Evolutionary conservation across 2,797 vertebrate species (phyloP).

Genomic region (Kryptolebias ocellatus): DNA sequence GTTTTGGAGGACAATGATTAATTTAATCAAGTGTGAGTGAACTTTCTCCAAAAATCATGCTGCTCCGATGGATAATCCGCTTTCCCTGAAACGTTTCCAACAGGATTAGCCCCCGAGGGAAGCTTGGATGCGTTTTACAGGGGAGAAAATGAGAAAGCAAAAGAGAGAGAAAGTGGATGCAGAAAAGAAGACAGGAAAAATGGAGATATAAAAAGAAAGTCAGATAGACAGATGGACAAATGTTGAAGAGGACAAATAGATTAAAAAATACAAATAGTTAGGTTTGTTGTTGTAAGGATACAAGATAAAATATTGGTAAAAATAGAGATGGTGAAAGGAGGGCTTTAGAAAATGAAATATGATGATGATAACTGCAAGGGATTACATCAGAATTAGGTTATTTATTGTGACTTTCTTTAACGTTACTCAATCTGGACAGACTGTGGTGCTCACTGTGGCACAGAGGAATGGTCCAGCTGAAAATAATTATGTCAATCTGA

Average conservation of each 20-base stretch:
- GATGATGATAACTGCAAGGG: too few species aligned
- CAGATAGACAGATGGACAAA: constrained; percentile 12
- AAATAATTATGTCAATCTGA: too few species aligned
- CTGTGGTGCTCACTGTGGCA: too few species aligned
- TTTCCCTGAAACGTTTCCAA: constrained; percentile 82
- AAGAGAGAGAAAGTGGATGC: constrained; percentile 13
- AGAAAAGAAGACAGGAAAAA: constrained; percentile 7
- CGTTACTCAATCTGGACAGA: too few species aligned
- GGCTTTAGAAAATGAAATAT: too few species aligned
- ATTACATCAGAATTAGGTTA: too few species aligned
- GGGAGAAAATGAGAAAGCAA: constrained; percentile 35
- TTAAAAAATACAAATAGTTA: neutral
- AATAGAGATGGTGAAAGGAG: too few species aligned
- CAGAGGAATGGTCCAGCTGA: too few species aligned
- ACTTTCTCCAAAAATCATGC: constrained; percentile 79
- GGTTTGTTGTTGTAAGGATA: too few species aligned
- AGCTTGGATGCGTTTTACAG: constrained; percentile 69
- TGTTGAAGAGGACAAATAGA: neutral
- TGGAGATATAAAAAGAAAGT: constrained; percentile 1
- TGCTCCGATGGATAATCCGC: constrained; percentile 80
- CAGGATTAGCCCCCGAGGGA: constrained; percentile 77
- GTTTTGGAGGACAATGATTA: constrained; percentile 80
- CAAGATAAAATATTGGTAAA: too few species aligned
- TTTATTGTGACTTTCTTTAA: too few species aligned
- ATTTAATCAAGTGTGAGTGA: constrained; percentile 83